Evolutionary conservation across 2,797 vertebrate genomes (phyloP), one percentile per base, ranked within the genome.

Genomic region (Argyrosomus regius): DNA sequence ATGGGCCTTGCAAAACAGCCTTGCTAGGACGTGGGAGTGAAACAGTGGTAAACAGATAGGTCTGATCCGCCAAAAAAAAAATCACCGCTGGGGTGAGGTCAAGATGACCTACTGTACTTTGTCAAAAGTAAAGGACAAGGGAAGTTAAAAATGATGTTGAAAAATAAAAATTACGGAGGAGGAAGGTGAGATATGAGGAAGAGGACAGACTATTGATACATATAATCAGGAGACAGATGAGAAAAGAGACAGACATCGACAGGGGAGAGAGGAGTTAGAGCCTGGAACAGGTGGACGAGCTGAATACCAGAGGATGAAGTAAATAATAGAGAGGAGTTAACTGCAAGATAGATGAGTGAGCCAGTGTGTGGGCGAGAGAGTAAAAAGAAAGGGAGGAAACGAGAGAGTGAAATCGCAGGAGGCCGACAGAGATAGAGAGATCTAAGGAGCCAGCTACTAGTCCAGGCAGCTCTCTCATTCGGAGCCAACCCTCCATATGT

Each of bases 401-500:
- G 3, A 49, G 70, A 81, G 62, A 87, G 62, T 70, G 81, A 92
- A 90, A 86, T 43, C 77, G 66, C 68, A 77, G 88, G 83, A 89
- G 75, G 79, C 74, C 77, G 72, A 82, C 73, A 58, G 60, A 83
- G 75, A 91, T 63, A 85, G 79, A 87, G 78, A 89, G 89, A 92
- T 89, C 79, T 84, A 75, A 87, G 83, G 63, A 82, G 60, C 49
- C 77, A 64, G 84, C 82, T 90, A 89, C 90, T 80, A 70, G 82
- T 81, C 50, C 79, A 88, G 79, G 86, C 77, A 83, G 82, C 82
- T 78, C 82, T 89, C 88, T 87, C 81, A 85, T 79, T 86, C 50
- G 7, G 75, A 92, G 87, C 90, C 91, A 91, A 85, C 0, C 43
- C 72, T 87, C 86, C 87, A 86, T 43, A 86, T 88, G 82, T 88